Conservation (phyloP, 2,888 invertebrate species). For the Embidobia sp. region DNA sequence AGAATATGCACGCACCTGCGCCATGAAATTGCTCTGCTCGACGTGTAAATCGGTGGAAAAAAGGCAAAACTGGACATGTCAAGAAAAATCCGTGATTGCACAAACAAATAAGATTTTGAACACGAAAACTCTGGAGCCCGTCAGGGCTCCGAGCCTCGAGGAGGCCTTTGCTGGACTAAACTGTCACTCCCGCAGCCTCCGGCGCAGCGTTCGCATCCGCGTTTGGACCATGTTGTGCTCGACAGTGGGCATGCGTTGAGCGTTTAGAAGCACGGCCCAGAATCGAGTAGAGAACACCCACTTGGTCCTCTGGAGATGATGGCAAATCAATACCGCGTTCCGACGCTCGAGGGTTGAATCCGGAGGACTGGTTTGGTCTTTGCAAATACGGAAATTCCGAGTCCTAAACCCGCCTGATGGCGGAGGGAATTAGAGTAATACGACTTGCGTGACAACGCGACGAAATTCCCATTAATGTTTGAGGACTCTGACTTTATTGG, state of each 20-base stretch:
- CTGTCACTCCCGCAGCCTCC: slow-evolving; percentile 43
- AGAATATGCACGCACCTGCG: too few relatives aligned
- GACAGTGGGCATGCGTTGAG: slow-evolving; percentile 64
- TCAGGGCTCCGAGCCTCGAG: slow-evolving; percentile 64
- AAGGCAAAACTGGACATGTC: too few relatives aligned
- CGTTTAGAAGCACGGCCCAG: slow-evolving; percentile 68
- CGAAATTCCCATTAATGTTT: slow-evolving; percentile 59
- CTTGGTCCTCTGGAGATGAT: slow-evolving; percentile 78
- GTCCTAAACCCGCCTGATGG: slow-evolving; percentile 50
- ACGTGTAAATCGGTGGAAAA: too few relatives aligned
- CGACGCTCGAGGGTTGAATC: slow-evolving; percentile 30
- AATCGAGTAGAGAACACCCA: slow-evolving; percentile 72
- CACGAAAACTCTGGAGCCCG: slow-evolving; percentile 47
- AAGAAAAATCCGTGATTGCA: too few relatives aligned
- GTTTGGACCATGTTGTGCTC: slow-evolving; percentile 18
- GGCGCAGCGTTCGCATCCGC: slow-evolving; percentile 63
- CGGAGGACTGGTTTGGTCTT: slow-evolving; percentile 33
- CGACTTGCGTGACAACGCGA: slow-evolving; percentile 59
- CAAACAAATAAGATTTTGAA: slow-evolving; percentile 1
- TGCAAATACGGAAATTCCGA: slow-evolving; percentile 36
- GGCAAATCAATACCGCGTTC: slow-evolving; percentile 78
- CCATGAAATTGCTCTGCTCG: too few relatives aligned
- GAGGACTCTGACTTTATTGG: slow-evolving; percentile 52
- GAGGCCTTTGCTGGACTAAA: slow-evolving; percentile 68
- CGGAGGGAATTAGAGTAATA: slow-evolving; percentile 59